Evolutionary conservation across 2,888 invertebrate genomes (phyloP), one percentile per base, ranked within the genome.

Genomic region (Prosapia bicincta): DNA sequence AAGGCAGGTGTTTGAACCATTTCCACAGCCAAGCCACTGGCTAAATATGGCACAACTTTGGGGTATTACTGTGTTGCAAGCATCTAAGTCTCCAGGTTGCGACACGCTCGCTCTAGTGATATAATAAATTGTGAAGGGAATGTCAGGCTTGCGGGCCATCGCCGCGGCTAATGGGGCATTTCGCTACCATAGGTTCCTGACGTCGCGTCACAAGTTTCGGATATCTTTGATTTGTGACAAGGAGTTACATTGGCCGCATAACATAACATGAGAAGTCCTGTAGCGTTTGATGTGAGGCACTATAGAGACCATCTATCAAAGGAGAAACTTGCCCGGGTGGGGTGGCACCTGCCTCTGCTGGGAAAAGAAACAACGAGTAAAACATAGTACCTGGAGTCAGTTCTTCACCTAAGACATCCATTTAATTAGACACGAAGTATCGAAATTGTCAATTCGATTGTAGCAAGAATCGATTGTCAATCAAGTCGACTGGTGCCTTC

Each of bases 381-480:
- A 72, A 74, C 74, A 74, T 54, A 38, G 69, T 38, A 54, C 54
- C 74, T 72, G 26, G 69, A 74, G 74, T 74, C 74, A 74, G 74
- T 74, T 74, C 74, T 74, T 74, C 74, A 74, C 74, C 74, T 74
- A 68, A 74, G 74, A 74, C 74, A 74, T 74, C 74, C 74, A 74
- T 74, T 74, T 74, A 74, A 74, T 74, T 74, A 74, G 74, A 74
- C 74, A 74, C 74, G 74, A 74, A 74, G 74, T 74, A 74, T 74
- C 74, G 74, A 74, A 74, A 74, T 74, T 74, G 74, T 74, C 74
- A 74, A 74, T 74, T 74, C 74, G 74, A 74, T 74, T 74, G 74
- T 74, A 74, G 74, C 69, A 74, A 74, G 74, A 74, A 54, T 74
- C 74, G 74, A 74, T 74, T 74, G 74, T 74, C 74, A 74, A 74